Conservation (phyloP, 92 coral and sea anemone genomes). For the Ricordea florida region DNA sequence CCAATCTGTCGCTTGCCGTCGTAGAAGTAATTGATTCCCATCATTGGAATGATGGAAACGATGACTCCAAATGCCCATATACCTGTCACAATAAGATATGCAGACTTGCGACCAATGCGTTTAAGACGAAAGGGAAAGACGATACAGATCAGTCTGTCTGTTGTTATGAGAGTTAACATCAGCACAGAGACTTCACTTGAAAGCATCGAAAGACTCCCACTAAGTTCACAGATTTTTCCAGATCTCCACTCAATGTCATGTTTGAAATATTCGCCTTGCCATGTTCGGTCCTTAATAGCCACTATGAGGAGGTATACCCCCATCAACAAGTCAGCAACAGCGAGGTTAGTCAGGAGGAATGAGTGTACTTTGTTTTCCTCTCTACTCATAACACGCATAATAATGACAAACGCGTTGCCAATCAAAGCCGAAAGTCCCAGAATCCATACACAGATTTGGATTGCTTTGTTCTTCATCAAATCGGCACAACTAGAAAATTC, state of each 20-base stretch:
- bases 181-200: slow-evolving; percentile 91
- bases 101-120: slow-evolving; percentile 29
- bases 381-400: slow-evolving; percentile 55
- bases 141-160: slow-evolving; percentile 78
- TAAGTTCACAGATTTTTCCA: slow-evolving; percentile 62
- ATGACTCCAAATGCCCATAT: slow-evolving; percentile 62
- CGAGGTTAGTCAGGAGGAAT: slow-evolving; percentile 82
- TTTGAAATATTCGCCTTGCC: slow-evolving; percentile 81
- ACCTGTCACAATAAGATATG: not conserved
- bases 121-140: slow-evolving; percentile 65
- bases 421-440: slow-evolving; percentile 79
- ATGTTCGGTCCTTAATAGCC: slow-evolving; percentile 72
- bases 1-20: slow-evolving; percentile 56
- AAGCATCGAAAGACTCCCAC: slow-evolving; percentile 77
- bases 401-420: slow-evolving; percentile 77
- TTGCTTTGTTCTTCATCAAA: slow-evolving; percentile 79
- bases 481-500: slow-evolving; percentile 88
- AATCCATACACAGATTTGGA: slow-evolving; percentile 75
- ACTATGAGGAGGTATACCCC: slow-evolving; percentile 80
- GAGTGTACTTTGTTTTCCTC: slow-evolving; percentile 82
- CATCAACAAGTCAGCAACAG: slow-evolving; percentile 79
- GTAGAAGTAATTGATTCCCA: slow-evolving; percentile 54
- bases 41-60: slow-evolving; percentile 59
- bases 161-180: slow-evolving; percentile 74
- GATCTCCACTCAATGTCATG: slow-evolving; percentile 84